phyloP scores from a whole-genome alignment of 1,140 invertebrate species.

The Chlorops oryzae region DNA sequence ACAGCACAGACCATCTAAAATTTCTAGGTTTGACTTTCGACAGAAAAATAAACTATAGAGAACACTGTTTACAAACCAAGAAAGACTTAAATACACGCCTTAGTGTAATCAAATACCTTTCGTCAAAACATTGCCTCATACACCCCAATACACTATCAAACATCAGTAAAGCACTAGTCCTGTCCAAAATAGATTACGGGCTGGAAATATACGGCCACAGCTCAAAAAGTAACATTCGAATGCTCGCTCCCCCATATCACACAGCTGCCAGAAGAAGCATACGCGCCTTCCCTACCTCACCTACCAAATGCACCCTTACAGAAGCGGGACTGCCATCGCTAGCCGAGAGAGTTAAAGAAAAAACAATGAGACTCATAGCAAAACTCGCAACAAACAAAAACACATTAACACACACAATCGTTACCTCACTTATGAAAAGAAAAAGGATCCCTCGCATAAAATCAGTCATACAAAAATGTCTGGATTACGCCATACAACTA shows the following conservation, averaged over 20 bases:
- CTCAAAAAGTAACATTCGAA: neutral
- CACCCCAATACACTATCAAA: neutral
- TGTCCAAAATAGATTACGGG: neutral
- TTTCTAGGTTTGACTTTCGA: neutral
- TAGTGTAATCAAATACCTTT: neutral
- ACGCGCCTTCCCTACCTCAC: neutral
- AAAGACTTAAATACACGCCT: neutral
- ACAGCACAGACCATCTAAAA: neutral
- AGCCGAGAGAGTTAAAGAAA: neutral
- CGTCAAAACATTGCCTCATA: neutral
- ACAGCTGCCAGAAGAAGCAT: neutral
- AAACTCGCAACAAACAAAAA: neutral
- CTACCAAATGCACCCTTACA: neutral
- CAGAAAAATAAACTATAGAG: neutral
- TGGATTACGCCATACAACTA: no score
- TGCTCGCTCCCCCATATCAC: neutral
- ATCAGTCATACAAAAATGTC: no score
- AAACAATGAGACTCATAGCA: neutral
- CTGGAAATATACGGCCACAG: neutral
- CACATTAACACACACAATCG: neutral
- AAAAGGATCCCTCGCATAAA: no score
- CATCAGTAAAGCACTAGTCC: neutral
- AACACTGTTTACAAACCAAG: neutral
- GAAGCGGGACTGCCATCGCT: neutral
- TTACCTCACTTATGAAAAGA: no score